Evolutionary conservation across 2,797 vertebrate species (phyloP), one percentile per base, ranked within the genome.

Genomic region (Holocentrus rufus): DNA sequence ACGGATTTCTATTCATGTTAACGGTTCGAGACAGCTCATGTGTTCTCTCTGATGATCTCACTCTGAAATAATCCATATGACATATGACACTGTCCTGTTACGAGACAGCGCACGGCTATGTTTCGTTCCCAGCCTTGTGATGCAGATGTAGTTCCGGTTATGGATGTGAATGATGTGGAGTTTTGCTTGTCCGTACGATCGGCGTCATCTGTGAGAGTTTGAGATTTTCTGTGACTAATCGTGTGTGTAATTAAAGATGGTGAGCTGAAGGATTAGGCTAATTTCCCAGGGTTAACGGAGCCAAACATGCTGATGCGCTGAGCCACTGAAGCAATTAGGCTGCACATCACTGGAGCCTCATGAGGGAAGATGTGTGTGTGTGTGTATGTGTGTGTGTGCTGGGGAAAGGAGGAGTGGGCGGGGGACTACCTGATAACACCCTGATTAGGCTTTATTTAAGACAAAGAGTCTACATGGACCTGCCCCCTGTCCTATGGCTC

Each of bases 211-310:
- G 57, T 47, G 63, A 82, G 79, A 22, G 57, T 65, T 47, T 4
- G 4, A 25, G 47, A 58, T 79, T 80, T 77, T 76, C 61, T 68
- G 69, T 31, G 66, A 68, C 81, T 82, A 89, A 88, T 89, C 79
- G 69, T 69, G 79, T 69, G 53, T 69, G 82, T 86, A 83, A 89
- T 90, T 86, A 88, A 88, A 88, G 81, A 89, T 77, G 69, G 62
- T 69, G 76, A 85, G 77, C 62, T 72, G 36, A 73, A 80, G 80
- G 77, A 91, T 84, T 74, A 76, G 71, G 52, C 67, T 87, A 81
- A 88, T 88, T 88, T 86, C 72, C 70, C 76, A 69, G 67, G 77
- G 82, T 83, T 89, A 80, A 84, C 80, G 62, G 69, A 81, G 72
- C 69, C 72, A 82, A 81, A 88, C 75, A 79, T 71, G 70, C 65